phyloP scores from a whole-genome alignment of 2,888 invertebrate genomes.

The Drosophila macrospina region DNA sequence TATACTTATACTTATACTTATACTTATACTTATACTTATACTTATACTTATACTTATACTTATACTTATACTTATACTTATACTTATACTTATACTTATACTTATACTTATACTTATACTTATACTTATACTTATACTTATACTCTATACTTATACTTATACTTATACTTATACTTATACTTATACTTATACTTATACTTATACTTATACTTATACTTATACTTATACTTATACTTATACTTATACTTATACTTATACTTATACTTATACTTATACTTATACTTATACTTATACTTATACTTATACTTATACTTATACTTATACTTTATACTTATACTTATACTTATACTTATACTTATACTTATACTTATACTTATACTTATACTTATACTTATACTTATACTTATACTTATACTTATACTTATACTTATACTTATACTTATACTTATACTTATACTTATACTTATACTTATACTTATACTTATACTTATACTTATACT shows the following conservation, averaged over 20 bases:
- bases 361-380: neutral
- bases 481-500: neutral
- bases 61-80: neutral
- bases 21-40: constrained; percentile 1
- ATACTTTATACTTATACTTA: constrained; percentile 1
- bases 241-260: constrained; percentile 1
- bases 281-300: constrained; percentile 1
- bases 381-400: neutral
- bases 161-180: constrained; percentile 1
- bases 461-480: constrained; percentile 1
- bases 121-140: constrained; percentile 4
- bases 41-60: neutral
- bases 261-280: constrained; percentile 1
- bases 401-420: constrained; percentile 1
- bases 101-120: constrained; percentile 1
- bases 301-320: constrained; percentile 1
- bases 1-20: neutral
- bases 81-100: constrained; percentile 2
- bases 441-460: constrained; percentile 2
- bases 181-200: constrained; percentile 1
- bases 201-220: constrained; percentile 1
- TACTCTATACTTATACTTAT: constrained; percentile 1
- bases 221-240: constrained; percentile 1
- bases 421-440: constrained; percentile 1
- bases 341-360: constrained; percentile 1